Percentiles rank a stretch among this genome's conserved stretches.
These are phyloP conservation scores for Acholoe squamosa DNA, from an alignment of 2,888 invertebrate species.

Conservation along the genomic window DNA sequence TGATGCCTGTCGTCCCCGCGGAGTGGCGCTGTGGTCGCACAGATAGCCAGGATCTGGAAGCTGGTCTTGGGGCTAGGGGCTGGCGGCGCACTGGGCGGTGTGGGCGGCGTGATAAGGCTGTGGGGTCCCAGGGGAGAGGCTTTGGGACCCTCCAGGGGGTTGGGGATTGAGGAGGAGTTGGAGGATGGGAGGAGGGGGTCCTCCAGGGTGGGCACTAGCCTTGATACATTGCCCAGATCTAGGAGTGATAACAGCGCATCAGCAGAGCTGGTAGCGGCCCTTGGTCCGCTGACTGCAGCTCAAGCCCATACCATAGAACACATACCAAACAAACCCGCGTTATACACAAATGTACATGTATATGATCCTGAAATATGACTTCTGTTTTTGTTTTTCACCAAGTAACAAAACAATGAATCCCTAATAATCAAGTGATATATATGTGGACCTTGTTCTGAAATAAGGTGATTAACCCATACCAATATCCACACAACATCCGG, in stretches of 20 bases:
- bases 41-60: constrained; percentile 27
- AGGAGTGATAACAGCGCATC: constrained; percentile 1
- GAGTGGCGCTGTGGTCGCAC: constrained; percentile 49
- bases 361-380: background rate
- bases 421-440: too few relatives aligned
- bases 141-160: constrained; percentile 3
- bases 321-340: background rate
- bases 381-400: too few relatives aligned
- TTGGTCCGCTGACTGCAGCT: background rate
- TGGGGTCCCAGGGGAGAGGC: constrained; percentile 10
- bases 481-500: background rate
- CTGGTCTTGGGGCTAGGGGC: background rate
- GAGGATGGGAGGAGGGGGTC: background rate
- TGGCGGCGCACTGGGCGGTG: background rate
- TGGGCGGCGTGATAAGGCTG: background rate
- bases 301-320: background rate
- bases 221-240: constrained; percentile 51
- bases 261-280: background rate
- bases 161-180: background rate
- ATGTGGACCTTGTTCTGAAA: background rate
- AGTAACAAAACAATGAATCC: too few relatives aligned
- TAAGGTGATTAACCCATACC: background rate
- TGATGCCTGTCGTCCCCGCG: constrained; percentile 36
- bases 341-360: background rate
- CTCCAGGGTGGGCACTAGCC: background rate